Conservation (phyloP, 1,140 invertebrate species). For the Brachionus sp. region DNA sequence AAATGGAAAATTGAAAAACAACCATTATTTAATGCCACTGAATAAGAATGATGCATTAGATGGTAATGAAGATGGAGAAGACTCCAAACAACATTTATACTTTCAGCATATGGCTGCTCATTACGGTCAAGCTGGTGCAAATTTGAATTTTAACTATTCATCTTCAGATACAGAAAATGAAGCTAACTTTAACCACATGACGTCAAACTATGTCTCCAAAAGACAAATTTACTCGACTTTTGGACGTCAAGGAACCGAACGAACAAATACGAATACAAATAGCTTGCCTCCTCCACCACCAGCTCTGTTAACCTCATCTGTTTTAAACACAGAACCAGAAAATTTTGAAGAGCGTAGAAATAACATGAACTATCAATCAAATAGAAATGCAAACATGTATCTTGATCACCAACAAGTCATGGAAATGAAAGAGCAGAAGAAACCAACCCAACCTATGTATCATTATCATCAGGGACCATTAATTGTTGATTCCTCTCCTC, state of each 20-base stretch:
- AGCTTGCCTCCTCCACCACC: constrained; percentile 8
- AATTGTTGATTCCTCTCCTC: constrained; percentile 31
- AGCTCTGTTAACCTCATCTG: constrained; percentile 12
- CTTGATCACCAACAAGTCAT: constrained; percentile 41
- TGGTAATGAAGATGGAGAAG: not conserved
- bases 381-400: constrained; percentile 36
- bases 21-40: constrained; percentile 44
- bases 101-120: constrained; percentile 7
- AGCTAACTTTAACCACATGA: not conserved
- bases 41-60: not conserved
- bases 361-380: not conserved
- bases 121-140: not conserved
- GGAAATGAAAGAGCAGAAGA: not conserved
- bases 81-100: constrained; percentile 10
- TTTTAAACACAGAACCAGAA: not conserved
- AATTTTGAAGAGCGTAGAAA: not conserved
- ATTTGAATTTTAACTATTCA: constrained; percentile 37
- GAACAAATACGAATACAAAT: not conserved
- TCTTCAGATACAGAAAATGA: constrained; percentile 38
- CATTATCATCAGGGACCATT: constrained; percentile 18
- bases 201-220: not conserved
- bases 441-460: constrained; percentile 32
- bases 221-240: constrained; percentile 22
- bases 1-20: constrained; percentile 34
- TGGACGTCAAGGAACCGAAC: constrained; percentile 17